phyloP scores from a whole-genome alignment of 1,140 invertebrate genomes.

The Ericerus pela region DNA sequence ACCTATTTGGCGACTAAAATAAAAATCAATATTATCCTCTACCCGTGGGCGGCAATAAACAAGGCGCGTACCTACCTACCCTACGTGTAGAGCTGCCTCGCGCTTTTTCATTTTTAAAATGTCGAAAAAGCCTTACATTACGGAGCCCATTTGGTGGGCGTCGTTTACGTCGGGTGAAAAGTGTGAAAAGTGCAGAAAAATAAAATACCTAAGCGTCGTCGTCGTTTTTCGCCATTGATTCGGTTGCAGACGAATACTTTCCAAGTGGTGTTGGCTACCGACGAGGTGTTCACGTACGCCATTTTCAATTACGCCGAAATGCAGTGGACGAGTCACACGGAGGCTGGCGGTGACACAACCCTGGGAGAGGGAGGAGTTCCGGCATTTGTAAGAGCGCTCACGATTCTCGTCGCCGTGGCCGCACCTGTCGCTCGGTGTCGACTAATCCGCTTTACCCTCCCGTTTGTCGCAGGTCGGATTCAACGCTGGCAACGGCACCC shows the following conservation, averaged over 20 bases:
- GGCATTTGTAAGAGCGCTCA: conserved; percentile 61
- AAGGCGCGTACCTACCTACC: no score
- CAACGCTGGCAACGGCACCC: conserved; percentile 87
- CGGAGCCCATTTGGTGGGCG: no score
- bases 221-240: not conserved
- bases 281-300: conserved; percentile 83
- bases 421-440: no score
- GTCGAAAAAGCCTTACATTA: no score
- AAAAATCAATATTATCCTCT: no score
- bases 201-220: conserved; percentile 7
- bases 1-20: no score
- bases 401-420: no score
- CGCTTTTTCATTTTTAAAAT: no score
- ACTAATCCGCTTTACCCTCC: not conserved
- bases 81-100: no score
- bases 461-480: conserved; percentile 59
- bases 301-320: conserved; percentile 87
- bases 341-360: conserved; percentile 74
- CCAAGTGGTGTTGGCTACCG: conserved; percentile 81
- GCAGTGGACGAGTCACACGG: conserved; percentile 79
- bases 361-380: conserved; percentile 71
- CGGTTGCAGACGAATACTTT: conserved; percentile 84
- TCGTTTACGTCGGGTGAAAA: no score
- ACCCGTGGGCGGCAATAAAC: no score
- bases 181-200: not conserved